Evolutionary conservation across 1,140 invertebrate genomes (phyloP), one percentile per base, ranked within the genome.

Genomic region (Ephestia elutella): DNA sequence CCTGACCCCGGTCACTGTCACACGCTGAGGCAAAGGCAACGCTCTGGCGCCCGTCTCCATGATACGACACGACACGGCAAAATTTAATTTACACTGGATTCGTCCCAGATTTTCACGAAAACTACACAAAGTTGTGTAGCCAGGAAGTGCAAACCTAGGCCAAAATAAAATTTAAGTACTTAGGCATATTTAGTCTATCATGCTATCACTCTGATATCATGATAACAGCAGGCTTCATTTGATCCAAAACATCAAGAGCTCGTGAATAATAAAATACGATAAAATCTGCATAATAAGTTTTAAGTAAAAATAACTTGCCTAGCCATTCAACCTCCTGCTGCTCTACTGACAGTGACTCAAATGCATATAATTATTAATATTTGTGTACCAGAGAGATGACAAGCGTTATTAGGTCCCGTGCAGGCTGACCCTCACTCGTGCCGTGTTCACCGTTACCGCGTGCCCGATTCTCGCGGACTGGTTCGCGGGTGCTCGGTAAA

Each of bases 371-470:
- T 44, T 44, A 44, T 15, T 2, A 44, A 44, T 11, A 32, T 44
- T 44, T 44, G 38, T 2, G 38, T 44, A 3, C 38, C 1, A n/a
- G 38, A 5, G 53, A 25, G 28, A 54, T 54, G 32, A 59, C 30
- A 13, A 32, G 54, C 48, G 48, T 60, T 56, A 60, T 60, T 56
- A 51, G 57, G 56, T 55, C 48, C 49, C 54, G 55, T 21, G 20
- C 11, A 30, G 38, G 19, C 38, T 53, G 56, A 60, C 32, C 59
- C 60, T 60, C 49, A 65, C 67, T 77, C 68, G 74, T 80, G 76
- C 73, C 74, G 78, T 72, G 68, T 73, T 62, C 78, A 87, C 84
- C 84, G 84, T 87, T 87, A 87, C 78, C 64, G 73, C 80, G 84
- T 81, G 71, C 85, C 68, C 80, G 76, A 74, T 84, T 86, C 75